Base-by-base conservation (phyloP, 2,113 vertebrate species). In the Rhinolophus ferrumequinum region DNA sequence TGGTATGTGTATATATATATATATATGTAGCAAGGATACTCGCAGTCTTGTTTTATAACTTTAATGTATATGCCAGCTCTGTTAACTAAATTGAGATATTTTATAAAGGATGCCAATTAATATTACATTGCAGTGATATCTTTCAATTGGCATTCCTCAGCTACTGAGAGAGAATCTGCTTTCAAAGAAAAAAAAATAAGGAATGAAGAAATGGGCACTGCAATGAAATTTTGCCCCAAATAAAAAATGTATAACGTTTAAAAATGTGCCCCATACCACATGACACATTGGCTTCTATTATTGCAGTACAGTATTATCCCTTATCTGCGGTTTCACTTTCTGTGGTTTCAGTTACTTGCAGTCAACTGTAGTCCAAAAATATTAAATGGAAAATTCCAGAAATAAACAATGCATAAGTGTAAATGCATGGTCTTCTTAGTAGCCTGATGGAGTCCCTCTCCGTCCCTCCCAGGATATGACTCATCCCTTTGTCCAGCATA, bases 251-350 rank as follows among this genome's bases (percentile, higher is more conserved):
- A 28, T 85, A 95, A 91, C 90, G 95, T 95, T 96, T 84, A 50
- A 97, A 97, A 97, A 96, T 94, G 95, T 96, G 93, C 35, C 79
- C 76, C n/a, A 13, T 81, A 81, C 87, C 95, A 84, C 95, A 97
- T 92, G 92, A 19, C 82, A 96, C 47, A 16, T 58, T 94, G 92
- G 93, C 89, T 97, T 75, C 47, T 66, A 84, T 95, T 94, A 90
- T 89, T 88, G 50, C 18, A 94, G 83, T 93, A 50, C 72, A 75
- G 72, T 50, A 30, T 44, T 30, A 28, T 30, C 14, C 62, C 28
- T 66, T 33, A 33, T 33, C 62, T 15, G 30, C 2, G 62, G 62
- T 14, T 66, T 66, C 14, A 33, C 28, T 66, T 66, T 33, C 30
- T 15, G 30, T 33, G 30, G 35, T 60, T 60, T 44, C 35, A 41